Conservation (phyloP, 2,797 vertebrate species). For the Lagodon rhomboides region DNA sequence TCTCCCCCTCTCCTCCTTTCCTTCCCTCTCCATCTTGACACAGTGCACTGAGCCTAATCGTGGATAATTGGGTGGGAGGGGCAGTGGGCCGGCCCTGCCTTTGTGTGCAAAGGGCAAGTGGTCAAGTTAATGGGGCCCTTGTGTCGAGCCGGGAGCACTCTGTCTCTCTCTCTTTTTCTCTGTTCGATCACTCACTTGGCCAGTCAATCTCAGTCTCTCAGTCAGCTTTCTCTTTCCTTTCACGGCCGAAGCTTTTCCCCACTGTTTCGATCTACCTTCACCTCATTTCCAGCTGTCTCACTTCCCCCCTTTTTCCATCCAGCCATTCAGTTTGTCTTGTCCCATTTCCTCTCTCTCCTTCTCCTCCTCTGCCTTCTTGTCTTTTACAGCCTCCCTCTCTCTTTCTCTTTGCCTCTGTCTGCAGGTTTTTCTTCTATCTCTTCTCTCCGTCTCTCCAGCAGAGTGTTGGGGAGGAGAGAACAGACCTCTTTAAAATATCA, state of each 20-base stretch:
- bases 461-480: constrained; percentile 82
- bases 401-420: constrained; percentile 24
- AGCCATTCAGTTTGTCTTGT: constrained; percentile 40
- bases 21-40: constrained; percentile 99
- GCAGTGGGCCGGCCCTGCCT: constrained; percentile 96
- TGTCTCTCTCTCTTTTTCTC: constrained; percentile 79
- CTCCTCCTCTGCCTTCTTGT: constrained; percentile 51
- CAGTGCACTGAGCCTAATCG: constrained; percentile 99
- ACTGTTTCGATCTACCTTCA: constrained; percentile 72
- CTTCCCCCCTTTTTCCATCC: constrained; percentile 50
- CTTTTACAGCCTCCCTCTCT: constrained; percentile 47
- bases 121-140: constrained; percentile 99
- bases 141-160: constrained; percentile 92
- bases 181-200: constrained; percentile 78
- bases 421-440: constrained; percentile 61
- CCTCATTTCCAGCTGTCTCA: constrained; percentile 69
- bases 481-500: constrained; percentile 88
- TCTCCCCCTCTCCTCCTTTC: constrained; percentile 83
- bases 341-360: constrained; percentile 51
- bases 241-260: constrained; percentile 63
- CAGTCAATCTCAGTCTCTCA: constrained; percentile 76
- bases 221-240: constrained; percentile 70
- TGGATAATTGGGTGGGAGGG: constrained; percentile 99
- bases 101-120: constrained; percentile 99
- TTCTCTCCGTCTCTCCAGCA: constrained; percentile 58